phyloP scores from a whole-genome alignment of 1,140 invertebrate genomes.

The Camponotus vicinus region DNA sequence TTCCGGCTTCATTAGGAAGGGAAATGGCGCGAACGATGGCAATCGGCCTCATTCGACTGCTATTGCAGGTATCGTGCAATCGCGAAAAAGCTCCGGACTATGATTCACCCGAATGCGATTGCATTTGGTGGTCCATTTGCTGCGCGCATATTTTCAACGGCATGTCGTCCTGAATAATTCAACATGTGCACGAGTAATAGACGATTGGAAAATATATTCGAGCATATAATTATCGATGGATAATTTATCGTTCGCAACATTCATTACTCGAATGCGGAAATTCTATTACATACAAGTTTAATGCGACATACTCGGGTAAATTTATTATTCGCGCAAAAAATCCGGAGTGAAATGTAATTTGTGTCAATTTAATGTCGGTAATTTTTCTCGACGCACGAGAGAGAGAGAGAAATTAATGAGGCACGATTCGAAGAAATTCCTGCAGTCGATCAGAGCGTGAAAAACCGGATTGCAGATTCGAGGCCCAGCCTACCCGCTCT shows the following conservation, averaged over 20 bases:
- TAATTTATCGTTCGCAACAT: neutral
- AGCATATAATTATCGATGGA: no score
- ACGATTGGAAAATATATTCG: no score
- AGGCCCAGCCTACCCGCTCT: constrained; percentile 77
- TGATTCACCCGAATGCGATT: constrained; percentile 11
- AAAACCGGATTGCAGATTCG: constrained; percentile 65
- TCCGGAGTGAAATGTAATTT: neutral
- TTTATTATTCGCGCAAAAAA: neutral
- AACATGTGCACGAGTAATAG: neutral
- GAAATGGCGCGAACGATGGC: constrained; percentile 3
- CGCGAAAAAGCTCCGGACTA: neutral
- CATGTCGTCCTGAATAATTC: constrained; percentile 31
- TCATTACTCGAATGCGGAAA: no score
- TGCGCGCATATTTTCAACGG: neutral
- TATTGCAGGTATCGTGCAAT: constrained; percentile 1
- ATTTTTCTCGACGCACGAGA: no score
- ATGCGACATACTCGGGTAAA: neutral
- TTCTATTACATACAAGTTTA: no score
- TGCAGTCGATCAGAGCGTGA: neutral
- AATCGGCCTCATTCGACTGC: neutral
- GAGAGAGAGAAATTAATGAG: neutral
- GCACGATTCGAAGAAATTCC: constrained; percentile 1
- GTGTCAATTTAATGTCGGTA: no score
- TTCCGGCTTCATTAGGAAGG: constrained; percentile 40
- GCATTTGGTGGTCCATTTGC: constrained; percentile 37